Percentiles rank a stretch among this genome's conserved stretches.
phyloP scores from a whole-genome alignment of 2,797 vertebrate genomes.

The Trachops cirrhosus region DNA sequence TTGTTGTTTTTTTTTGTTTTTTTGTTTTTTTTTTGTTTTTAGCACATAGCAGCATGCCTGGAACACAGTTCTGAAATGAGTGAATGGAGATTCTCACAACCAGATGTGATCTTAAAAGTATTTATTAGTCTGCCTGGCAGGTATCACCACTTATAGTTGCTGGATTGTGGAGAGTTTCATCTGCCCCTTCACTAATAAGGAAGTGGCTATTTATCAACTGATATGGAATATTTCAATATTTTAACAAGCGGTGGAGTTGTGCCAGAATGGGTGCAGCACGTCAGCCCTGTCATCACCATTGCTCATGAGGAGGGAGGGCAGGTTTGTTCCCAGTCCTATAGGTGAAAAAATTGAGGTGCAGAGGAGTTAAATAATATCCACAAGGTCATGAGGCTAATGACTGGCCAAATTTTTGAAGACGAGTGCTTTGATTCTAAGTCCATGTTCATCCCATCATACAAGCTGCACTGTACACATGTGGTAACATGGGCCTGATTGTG shows the following conservation, averaged over 20 bases:
- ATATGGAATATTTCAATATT: not conserved
- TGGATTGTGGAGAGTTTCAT: not conserved
- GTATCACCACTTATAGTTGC: not conserved
- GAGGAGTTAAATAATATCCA: not conserved
- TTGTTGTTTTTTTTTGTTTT: too few species aligned
- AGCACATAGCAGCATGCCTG: not conserved
- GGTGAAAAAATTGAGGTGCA: not conserved
- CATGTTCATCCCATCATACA: accelerated
- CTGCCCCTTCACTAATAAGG: not conserved
- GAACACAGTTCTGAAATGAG: not conserved
- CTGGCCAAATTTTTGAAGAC: not conserved
- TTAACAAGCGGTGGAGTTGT: not conserved
- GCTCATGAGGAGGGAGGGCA: not conserved
- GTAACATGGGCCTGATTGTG: not conserved
- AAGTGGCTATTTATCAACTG: not conserved
- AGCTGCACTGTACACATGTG: accelerated
- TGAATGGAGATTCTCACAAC: not conserved
- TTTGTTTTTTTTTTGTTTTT: not conserved
- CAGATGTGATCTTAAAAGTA: not conserved
- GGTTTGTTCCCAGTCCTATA: too few species aligned
- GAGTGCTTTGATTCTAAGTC: not conserved
- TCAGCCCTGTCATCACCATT: not conserved
- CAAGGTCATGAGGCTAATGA: not conserved
- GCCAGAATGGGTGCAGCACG: too few species aligned
- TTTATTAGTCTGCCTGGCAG: not conserved